Evolutionary conservation across 1,140 invertebrate genomes (phyloP).

Genomic region (Leptoteleia sp.): DNA sequence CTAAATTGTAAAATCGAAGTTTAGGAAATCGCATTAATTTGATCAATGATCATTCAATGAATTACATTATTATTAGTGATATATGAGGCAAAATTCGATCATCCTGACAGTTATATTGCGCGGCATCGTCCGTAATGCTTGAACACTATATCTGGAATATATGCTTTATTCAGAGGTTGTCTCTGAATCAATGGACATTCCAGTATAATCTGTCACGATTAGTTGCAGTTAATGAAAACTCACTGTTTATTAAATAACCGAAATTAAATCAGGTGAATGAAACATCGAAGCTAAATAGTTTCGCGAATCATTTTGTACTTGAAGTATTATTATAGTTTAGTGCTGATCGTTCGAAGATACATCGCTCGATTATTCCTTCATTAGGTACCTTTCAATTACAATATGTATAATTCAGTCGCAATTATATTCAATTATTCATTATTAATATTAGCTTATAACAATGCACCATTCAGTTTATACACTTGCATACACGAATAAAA

Average conservation of each 20-base stretch:
- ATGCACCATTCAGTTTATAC: conserved; percentile 12
- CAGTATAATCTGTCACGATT: conserved; percentile 68
- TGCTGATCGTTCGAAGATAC: conserved; percentile 34
- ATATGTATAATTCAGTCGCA: conserved; percentile 40
- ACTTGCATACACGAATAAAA: conserved; percentile 19
- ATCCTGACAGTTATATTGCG: conserved; percentile 61
- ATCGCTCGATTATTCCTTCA: conserved; percentile 39
- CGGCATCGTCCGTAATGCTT: conserved; percentile 36
- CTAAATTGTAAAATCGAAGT: too few species aligned
- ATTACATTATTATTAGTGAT: conserved; percentile 63
- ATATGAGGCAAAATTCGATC: conserved; percentile 48
- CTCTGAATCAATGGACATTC: conserved; percentile 64
- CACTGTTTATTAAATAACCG: conserved; percentile 59
- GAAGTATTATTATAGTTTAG: conserved; percentile 47
- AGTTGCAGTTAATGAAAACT: conserved; percentile 66
- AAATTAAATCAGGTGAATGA: conserved; percentile 57
- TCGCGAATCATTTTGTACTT: conserved; percentile 43
- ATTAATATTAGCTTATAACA: conserved; percentile 35
- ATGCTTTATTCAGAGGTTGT: conserved; percentile 66
- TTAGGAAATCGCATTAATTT: too few species aligned
- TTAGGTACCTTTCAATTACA: conserved; percentile 33
- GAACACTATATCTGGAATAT: conserved; percentile 58
- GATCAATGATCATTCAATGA: conserved; percentile 53
- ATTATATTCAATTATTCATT: conserved; percentile 31
- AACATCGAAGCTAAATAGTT: conserved; percentile 49